These are phyloP conservation scores for Tryphoninae sp. DNA, from an alignment of 2,888 invertebrate genomes.

Conservation along the genomic window DNA sequence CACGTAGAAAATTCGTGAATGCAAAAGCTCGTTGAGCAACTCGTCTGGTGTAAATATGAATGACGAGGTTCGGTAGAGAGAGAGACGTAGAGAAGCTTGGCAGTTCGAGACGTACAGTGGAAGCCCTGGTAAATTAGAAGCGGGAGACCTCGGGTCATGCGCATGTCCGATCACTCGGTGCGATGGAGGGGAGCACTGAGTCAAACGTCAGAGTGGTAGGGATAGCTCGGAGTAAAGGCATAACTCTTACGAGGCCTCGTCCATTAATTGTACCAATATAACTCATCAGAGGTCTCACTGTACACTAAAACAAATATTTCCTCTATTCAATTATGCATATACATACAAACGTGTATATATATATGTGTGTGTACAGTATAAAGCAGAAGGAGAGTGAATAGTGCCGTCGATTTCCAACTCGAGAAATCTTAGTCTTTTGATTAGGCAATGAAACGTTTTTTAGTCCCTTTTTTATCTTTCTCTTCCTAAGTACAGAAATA, in stretches of 20 bases:
- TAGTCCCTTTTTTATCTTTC: slow-evolving; percentile 18
- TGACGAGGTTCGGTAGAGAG: slow-evolving; percentile 13
- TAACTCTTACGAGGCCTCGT: background rate
- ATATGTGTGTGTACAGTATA: slow-evolving; percentile 27
- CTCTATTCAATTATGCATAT: slow-evolving; percentile 17
- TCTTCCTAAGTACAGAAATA: slow-evolving; percentile 19
- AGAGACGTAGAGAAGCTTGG: slow-evolving; percentile 6
- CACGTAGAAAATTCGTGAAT: slow-evolving; percentile 13
- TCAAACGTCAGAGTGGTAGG: no score
- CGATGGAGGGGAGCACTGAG: no score
- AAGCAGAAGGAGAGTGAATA: slow-evolving; percentile 35
- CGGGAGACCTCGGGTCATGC: background rate
- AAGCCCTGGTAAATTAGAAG: background rate
- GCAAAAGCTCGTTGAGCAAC: slow-evolving; percentile 2
- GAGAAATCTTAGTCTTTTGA: slow-evolving; percentile 59
- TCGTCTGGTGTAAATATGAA: slow-evolving; percentile 14
- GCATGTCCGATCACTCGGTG: background rate
- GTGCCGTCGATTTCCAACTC: slow-evolving; percentile 32
- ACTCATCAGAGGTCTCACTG: background rate
- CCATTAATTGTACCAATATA: background rate
- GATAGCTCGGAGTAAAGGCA: background rate
- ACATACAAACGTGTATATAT: slow-evolving; percentile 5
- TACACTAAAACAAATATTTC: slow-evolving; percentile 19
- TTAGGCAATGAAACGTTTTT: slow-evolving; percentile 55
- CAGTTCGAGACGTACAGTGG: slow-evolving; percentile 21